These are phyloP conservation scores for Phyllostomus hastatus DNA, from an alignment of 2,113 vertebrate genomes.

Conservation along the genomic window DNA sequence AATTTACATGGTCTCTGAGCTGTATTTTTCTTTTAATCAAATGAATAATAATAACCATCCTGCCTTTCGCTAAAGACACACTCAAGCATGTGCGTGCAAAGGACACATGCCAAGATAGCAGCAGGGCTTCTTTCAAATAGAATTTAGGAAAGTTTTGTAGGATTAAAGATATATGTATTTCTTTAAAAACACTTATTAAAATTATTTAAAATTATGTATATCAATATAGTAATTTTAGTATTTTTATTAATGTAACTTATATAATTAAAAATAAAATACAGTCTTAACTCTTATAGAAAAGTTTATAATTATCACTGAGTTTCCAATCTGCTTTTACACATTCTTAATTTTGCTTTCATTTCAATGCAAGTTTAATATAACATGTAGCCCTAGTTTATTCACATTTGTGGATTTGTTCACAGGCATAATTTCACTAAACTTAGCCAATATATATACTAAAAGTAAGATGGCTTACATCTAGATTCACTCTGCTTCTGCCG, in stretches of 20 bases:
- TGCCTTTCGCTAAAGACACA: background rate
- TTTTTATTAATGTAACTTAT: background rate
- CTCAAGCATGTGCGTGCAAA: background rate
- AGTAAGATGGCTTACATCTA: background rate
- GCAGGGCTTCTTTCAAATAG: background rate
- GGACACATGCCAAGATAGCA: background rate
- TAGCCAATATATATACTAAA: background rate
- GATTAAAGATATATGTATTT: background rate
- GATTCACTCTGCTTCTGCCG: background rate
- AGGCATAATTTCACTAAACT: background rate
- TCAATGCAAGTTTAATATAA: background rate
- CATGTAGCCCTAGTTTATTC: background rate
- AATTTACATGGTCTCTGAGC: background rate
- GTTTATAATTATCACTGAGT: background rate
- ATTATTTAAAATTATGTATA: background rate
- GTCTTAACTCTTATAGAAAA: background rate
- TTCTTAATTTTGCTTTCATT: background rate
- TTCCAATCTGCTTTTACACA: background rate
- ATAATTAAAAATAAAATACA: background rate
- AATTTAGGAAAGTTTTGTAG: background rate
- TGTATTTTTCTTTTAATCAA: background rate
- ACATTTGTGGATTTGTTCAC: background rate
- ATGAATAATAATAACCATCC: background rate
- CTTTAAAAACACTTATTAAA: background rate
- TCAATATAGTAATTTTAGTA: background rate